Base-by-base conservation (phyloP, 2,797 vertebrate species). In the Arctocebus calabarensis region DNA sequence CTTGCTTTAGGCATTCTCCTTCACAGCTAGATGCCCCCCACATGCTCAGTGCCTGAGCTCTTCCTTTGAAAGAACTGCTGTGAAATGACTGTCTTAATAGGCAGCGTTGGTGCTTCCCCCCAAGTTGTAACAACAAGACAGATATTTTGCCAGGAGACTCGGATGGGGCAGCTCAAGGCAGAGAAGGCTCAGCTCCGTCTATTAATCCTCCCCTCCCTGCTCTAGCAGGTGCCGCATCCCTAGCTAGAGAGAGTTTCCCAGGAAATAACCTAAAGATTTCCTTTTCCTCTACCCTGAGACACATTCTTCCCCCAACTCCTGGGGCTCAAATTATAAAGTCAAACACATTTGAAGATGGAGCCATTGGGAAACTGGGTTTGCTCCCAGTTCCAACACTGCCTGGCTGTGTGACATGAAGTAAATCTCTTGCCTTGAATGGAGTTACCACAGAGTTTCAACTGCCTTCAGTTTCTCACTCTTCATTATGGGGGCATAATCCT, bases 41-140 rank as follows among this genome's bases (percentile, higher is more conserved):
- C 3, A 3, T 78, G 61, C 90, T 90, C 62, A 5, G 45, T 11
- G 82, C 68, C 55, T 11, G 11, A 48, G 73, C 43, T 94, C 88
- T 88, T 88, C 86, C 59, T 96, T 91, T 93, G 91, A 97, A 96
- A 93, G 20, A n/a, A 16, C 77, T 59, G 34, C 37, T 45, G 37
- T 5, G n/a, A 66, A 84, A 32, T 48, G 37, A 59, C 32, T 68
- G 55, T 52, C 83, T 52, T 78, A 64, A 81, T n/a, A 82, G 91
- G 75, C 27, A 81, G 32, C 25, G 68, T 1, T 7, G 43, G 52
- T 10, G 17, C 77, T 52, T 10, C 32, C 45, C 71, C 77, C 23
- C 9, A 77, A 52, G 7, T 29, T 84, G n/a, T 71, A 61, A 27
- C 16, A 64, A 79, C 43, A 16, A 43, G 83, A 90, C 22, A 71